Evolutionary conservation across 2,888 invertebrate species (phyloP), one percentile per base, ranked within the genome.

Genomic region (Arenicola marina): DNA sequence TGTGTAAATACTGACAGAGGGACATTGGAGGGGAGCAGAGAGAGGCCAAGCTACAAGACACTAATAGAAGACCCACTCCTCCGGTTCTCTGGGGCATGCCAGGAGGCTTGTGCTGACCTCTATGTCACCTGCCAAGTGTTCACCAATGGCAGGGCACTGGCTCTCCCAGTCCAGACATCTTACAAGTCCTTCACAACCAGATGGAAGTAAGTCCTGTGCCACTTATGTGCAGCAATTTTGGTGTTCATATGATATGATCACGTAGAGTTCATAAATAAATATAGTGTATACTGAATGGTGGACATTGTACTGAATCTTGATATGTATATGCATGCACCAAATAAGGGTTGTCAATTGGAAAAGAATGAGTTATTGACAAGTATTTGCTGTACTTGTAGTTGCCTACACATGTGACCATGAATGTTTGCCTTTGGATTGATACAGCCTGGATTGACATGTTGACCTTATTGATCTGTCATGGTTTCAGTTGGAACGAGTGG

Each of bases 401-500:
- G n/a, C n/a, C n/a, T n/a, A n/a, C n/a, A n/a, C n/a, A n/a, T n/a
- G n/a, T n/a, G n/a, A n/a, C n/a, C n/a, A n/a, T n/a, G n/a, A n/a
- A n/a, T n/a, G n/a, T n/a, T n/a, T n/a, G n/a, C n/a, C n/a, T n/a
- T n/a, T n/a, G n/a, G n/a, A n/a, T n/a, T n/a, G n/a, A n/a, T n/a
- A n/a, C n/a, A n/a, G n/a, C n/a, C n/a, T n/a, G n/a, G n/a, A n/a
- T n/a, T n/a, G n/a, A n/a, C n/a, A n/a, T n/a, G n/a, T n/a, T n/a
- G n/a, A n/a, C n/a, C 18, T 48, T 24, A 48, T 21, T 11, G 48
- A n/a, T 11, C 7, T 11, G 26, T 48, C 24, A n/a, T 7, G 4
- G 4, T 31, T 45, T 32, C 80, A 95, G 95, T 79, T 98, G 97
- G 97, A 97, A 96, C 81, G 96, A 98, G 85, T 97, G 97, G 96